Percentiles rank a stretch among this genome's conserved stretches.
phyloP scores from a whole-genome alignment of 2,888 invertebrate genomes.

The Sesia apiformis region DNA sequence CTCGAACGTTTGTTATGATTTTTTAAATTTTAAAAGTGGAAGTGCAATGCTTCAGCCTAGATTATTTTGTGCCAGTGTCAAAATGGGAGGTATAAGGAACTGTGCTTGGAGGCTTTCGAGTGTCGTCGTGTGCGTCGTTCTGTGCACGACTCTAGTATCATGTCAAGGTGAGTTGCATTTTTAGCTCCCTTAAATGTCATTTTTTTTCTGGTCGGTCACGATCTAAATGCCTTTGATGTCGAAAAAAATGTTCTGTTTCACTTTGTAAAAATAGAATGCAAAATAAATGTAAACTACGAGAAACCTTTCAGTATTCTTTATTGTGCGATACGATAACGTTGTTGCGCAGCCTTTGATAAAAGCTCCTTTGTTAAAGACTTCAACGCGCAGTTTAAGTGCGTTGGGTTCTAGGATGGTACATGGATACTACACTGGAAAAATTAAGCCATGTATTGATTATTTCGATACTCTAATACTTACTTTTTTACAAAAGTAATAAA shows the following conservation, averaged over 20 bases:
- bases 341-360: not conserved
- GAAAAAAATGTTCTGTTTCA: not conserved
- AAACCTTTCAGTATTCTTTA: not conserved
- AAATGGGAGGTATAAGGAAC: conserved; percentile 30
- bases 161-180: conserved; percentile 58
- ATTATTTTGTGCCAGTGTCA: conserved; percentile 46
- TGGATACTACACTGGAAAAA: no score
- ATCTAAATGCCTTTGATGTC: not conserved
- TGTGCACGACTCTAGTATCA: conserved; percentile 35
- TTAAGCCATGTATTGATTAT: no score
- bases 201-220: conserved; percentile 2
- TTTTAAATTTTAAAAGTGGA: conserved; percentile 29
- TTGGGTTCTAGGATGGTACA: no score
- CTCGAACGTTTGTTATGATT: conserved; percentile 5
- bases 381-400: conserved; percentile 23
- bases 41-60: conserved; percentile 61
- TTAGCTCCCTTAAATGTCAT: conserved; percentile 3
- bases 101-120: conserved; percentile 13
- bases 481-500: no score
- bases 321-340: not conserved
- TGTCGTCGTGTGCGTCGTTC: conserved; percentile 27
- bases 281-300: not conserved
- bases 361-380: conserved; percentile 25
- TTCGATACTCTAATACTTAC: no score
- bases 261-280: not conserved